Percentiles rank a stretch among this genome's conserved stretches.
These are phyloP conservation scores for Pyrochroa serraticornis DNA, from an alignment of 2,888 invertebrate genomes.

Conservation along the genomic window DNA sequence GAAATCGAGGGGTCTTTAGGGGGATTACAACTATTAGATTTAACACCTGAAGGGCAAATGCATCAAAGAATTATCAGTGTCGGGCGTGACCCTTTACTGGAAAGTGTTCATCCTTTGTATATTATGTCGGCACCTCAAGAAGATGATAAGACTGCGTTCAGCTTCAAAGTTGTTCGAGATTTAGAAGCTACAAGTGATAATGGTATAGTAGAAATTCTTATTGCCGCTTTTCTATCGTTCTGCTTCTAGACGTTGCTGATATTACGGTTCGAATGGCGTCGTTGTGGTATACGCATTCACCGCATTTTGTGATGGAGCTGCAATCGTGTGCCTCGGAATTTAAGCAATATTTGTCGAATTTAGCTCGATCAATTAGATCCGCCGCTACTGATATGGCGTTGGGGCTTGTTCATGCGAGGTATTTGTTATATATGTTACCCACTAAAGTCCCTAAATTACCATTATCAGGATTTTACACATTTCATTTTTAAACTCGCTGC, in stretches of 20 bases:
- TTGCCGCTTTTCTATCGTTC: too few species aligned
- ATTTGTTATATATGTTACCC: constrained; percentile 12
- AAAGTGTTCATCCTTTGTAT: constrained; percentile 56
- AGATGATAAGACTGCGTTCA: constrained; percentile 59
- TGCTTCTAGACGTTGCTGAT: constrained; percentile 46
- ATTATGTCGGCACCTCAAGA: constrained; percentile 51
- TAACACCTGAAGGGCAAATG: constrained; percentile 81
- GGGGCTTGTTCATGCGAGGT: constrained; percentile 79
- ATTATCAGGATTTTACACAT: too few species aligned
- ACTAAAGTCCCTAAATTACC: too few species aligned
- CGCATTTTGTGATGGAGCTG: constrained; percentile 82
- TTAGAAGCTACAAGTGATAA: constrained; percentile 30
- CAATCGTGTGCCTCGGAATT: constrained; percentile 90
- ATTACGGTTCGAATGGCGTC: constrained; percentile 76
- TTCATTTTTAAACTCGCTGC: too few species aligned
- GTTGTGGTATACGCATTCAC: constrained; percentile 93
- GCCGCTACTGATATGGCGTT: constrained; percentile 95
- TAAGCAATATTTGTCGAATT: constrained; percentile 83
- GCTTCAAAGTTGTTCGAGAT: constrained; percentile 60
- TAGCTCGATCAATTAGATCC: constrained; percentile 83
- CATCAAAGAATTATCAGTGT: constrained; percentile 87
- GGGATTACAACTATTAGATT: constrained; percentile 87
- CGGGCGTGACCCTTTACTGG: constrained; percentile 75
- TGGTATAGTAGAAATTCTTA: too few species aligned
- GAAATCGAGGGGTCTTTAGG: constrained; percentile 86